Base-by-base conservation (phyloP, 1,140 invertebrate genomes). In the Sminthurinus signatus region DNA sequence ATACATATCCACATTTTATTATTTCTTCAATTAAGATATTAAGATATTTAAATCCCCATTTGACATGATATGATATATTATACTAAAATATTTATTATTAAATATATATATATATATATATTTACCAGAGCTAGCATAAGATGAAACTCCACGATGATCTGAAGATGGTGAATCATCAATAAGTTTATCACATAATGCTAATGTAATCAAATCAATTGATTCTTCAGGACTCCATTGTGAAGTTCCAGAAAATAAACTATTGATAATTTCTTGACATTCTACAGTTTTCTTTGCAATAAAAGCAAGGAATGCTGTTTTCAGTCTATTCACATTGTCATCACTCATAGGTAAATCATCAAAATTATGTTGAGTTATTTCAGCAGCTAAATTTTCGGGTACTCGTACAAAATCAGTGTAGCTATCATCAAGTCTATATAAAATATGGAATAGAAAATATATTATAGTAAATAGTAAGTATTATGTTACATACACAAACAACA, bases 141-240 rank as follows among this genome's bases (percentile, higher is more conserved):
- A 50, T 21, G 44, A 14, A 46, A 81, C 81, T 89, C 87, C 95
- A 69, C 92, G 80, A 1, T 92, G 93, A 82, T 96, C 93, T 51
- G 88, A 84, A 1, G 86, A 84, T 8, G 93, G 93, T 67, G 86
- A 85, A 78, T 96, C 92, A 76, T 96, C 88, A 48, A 94, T 84
- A 56, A 96, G 78, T 73, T 91, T 86, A 62, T 82, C 55, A 62
- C 62, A 60, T 15, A 62, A 21, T 17, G 61, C 65, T 5, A 72
- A 52, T 2, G 67, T 65, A 27, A 27, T 62, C 5, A 60, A 39
- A 46, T 72, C 70, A 43, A 72, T 56, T 2, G 67, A 65, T 29
- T 72, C 70, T 43, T 69, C 60, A 12, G 70, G 67, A 28, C 27
- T 65, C n/a, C 52, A 42, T 42, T 17, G 19, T 8, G 64, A 28